Evolutionary conservation across 1,140 invertebrate genomes (phyloP), one percentile per base, ranked within the genome.

Genomic region (Argopecten irradians): DNA sequence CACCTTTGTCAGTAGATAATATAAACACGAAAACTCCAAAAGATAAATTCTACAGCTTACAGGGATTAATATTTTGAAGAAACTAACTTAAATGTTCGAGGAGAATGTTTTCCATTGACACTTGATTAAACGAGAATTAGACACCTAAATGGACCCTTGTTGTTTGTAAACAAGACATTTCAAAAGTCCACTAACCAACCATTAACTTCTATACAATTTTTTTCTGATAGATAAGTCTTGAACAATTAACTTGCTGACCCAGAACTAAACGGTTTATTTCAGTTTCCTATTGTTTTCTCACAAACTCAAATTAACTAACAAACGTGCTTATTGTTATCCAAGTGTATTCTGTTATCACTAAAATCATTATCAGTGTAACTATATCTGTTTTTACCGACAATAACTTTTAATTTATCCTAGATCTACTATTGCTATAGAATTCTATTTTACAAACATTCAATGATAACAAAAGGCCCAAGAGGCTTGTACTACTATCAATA

Each of bases 141-240:
- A 71, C 55, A 71, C 55, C 55, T 71, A 1, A 28, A 71, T 71
- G 55, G 1, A 22, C n/a, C 55, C 55, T 71, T 71, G 55, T 71
- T 71, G 55, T 71, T 71, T 71, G 55, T 71, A 71, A 71, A 71
- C 55, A 71, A 71, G 55, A 71, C 55, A 71, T 71, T 71, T 28
- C 55, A 71, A 71, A 71, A 71, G 55, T 28, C 22, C 22, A 1
- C n/a, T 71, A 71, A 71, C n/a, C 55, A 71, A 71, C 55, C 55
- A 71, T 71, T 7, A 28, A 28, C 55, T 71, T 71, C 55, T 71
- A 8, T 71, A 71, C n/a, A 71, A 71, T 71, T 71, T n/a, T n/a
- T 71, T 28, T 71, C 55, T 28, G 55, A 71, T 71, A 28, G 11
- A 71, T 11, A 5, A 71, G n/a, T 22, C 22, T 71, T 71, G n/a